Base-by-base conservation (phyloP, 2,888 invertebrate genomes). In the Mimas tiliae region DNA sequence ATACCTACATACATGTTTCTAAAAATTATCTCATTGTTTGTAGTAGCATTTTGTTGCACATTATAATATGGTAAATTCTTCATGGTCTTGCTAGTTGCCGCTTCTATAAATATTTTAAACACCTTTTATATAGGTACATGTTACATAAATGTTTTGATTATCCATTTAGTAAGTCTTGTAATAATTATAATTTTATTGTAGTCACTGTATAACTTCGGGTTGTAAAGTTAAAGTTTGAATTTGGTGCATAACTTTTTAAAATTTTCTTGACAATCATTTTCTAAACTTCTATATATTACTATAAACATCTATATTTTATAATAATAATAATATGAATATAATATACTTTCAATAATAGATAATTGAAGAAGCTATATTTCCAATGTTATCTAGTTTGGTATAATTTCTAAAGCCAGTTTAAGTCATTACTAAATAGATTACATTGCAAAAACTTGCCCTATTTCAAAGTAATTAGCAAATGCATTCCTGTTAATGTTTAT, bases 401-500 rank as follows among this genome's bases (percentile, higher is more conserved):
- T 19, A 6, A 12, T 42, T 58, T 58, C 19, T 6, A 19, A 42
- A 42, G 42, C 19, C 58, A 38, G 48, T 52, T 52, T 14, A 52
- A 6, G 19, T 58, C 58, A 58, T 58, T 58, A 58, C 19, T 8
- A 9, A 27, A 12, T n/a, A 42, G 19, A 12, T 19, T 38, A 58
- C 16, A 19, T 58, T 58, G 42, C 12, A 58, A 11, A 38, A 58
- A 42, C 58, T 58, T 53, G 53, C 34, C 34, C 55, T 34, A 55
- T 55, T 58, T 12, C 6, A 58, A 42, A 42, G 38, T 42, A 42
- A 58, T 58, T 58, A 58, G 42, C 58, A 58, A 58, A 58, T 58
- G 12, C 0, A 6, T 19, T 42, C 7, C 58, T 9, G 7, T 42
- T 58, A 9, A 42, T 6, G 11, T 38, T 12, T 58, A 19, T 11